A percentile compares a stretch with the other conserved stretches of the same genome.
These are phyloP conservation scores for Drosophila yakuba DNA, from an alignment of 1,140 invertebrate species.

Conservation along the genomic window DNA sequence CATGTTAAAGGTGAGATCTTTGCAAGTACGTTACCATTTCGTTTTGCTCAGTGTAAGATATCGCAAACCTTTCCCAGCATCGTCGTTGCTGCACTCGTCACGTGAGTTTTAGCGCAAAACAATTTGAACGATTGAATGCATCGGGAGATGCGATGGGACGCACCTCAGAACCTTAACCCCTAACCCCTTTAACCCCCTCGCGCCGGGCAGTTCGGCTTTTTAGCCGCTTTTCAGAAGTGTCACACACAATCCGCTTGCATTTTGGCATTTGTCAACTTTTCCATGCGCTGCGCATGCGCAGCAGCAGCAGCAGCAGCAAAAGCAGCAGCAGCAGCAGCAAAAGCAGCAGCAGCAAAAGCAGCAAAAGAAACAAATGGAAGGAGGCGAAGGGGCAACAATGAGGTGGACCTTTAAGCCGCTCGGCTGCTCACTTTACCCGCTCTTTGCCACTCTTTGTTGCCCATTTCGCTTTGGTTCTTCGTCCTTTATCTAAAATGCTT, in stretches of 20 bases:
- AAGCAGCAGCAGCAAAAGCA: slow-evolving; percentile 39
- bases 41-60: not conserved
- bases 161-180: slow-evolving; percentile 11
- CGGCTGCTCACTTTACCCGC: slow-evolving; percentile 46
- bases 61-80: slow-evolving; percentile 17
- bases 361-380: not conserved
- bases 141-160: slow-evolving; percentile 42
- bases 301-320: slow-evolving; percentile 33
- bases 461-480: slow-evolving; percentile 41
- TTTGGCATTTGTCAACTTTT: slow-evolving; percentile 83
- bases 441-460: slow-evolving; percentile 27
- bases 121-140: slow-evolving; percentile 81
- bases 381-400: slow-evolving; percentile 10
- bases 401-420: slow-evolving; percentile 62
- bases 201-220: not conserved
- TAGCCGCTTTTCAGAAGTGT: slow-evolving; percentile 70
- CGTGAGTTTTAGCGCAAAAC: slow-evolving; percentile 82
- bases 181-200: slow-evolving; percentile 6
- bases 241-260: slow-evolving; percentile 82
- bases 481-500: slow-evolving; percentile 82
- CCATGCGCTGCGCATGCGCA: slow-evolving; percentile 70
- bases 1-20: no score
- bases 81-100: slow-evolving; percentile 73
- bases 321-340: slow-evolving; percentile 38
- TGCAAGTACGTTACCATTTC: no score